A percentile compares a stretch with the other conserved stretches of the same genome.
Evolutionary conservation across 2,888 invertebrate genomes (phyloP).

Genomic region (Ophion slaviceki): DNA sequence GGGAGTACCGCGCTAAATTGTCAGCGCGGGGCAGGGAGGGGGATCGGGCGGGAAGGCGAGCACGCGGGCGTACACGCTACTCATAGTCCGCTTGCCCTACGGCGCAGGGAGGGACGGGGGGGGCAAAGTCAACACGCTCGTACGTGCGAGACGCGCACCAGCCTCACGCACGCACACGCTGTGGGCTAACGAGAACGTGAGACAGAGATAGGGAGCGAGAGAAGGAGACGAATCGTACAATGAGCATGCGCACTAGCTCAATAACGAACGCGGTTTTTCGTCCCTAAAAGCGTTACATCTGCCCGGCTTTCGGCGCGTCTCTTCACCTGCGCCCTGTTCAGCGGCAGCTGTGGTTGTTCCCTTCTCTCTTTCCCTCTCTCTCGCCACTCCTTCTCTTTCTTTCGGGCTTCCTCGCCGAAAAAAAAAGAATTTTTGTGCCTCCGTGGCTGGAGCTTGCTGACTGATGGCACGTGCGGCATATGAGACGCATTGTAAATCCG

Average conservation of each 20-base stretch:
- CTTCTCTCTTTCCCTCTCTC: slow-evolving; percentile 37
- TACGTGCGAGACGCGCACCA: neutral
- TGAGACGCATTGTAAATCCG: slow-evolving; percentile 37
- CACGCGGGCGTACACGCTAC: slow-evolving; percentile 22
- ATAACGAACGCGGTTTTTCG: slow-evolving; percentile 46
- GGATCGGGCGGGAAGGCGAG: neutral
- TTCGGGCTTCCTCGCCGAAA: slow-evolving; percentile 25
- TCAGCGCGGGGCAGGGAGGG: neutral
- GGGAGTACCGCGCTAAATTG: slow-evolving; percentile 24
- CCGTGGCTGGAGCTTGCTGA: slow-evolving; percentile 54
- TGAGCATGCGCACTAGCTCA: slow-evolving; percentile 51
- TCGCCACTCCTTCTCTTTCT: slow-evolving; percentile 65
- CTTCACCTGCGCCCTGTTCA: slow-evolving; percentile 79
- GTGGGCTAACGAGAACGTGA: slow-evolving; percentile 15
- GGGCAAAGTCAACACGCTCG: slow-evolving; percentile 47
- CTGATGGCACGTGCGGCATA: slow-evolving; percentile 74
- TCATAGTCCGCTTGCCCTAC: neutral
- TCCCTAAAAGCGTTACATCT: slow-evolving; percentile 78
- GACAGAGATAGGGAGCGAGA: neutral
- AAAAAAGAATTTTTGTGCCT: slow-evolving; percentile 61
- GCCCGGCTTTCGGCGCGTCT: slow-evolving; percentile 67
- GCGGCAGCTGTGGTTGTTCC: slow-evolving; percentile 75
- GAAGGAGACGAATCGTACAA: slow-evolving; percentile 7
- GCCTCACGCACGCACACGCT: neutral
- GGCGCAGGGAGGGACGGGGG: neutral